These are phyloP conservation scores for Penaeus chinensis DNA, from an alignment of 1,140 invertebrate species.

Conservation along the genomic window DNA sequence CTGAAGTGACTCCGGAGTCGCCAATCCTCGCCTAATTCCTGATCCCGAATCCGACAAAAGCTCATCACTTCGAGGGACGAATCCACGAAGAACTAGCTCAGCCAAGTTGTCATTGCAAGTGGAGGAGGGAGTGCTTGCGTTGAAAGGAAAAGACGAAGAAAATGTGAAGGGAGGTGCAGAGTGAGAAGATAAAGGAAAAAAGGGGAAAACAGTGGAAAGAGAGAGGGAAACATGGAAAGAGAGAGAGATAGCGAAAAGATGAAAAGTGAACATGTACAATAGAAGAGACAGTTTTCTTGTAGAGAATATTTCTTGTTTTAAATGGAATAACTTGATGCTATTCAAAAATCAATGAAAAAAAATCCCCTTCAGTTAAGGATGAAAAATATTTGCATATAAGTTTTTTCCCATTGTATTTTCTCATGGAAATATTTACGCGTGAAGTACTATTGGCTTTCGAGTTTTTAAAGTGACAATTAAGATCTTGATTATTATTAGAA, in stretches of 20 bases:
- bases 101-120: neutral
- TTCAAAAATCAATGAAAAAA: no score
- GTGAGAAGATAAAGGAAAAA: neutral
- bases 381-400: no score
- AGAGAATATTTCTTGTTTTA: neutral
- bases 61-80: neutral
- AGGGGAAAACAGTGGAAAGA: conserved; percentile 8
- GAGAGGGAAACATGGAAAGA: conserved; percentile 9
- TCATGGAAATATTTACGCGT: no score
- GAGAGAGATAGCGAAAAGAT: neutral
- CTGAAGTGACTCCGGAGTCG: conserved; percentile 40
- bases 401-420: no score
- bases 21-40: conserved; percentile 41
- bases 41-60: neutral
- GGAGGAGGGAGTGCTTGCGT: no score
- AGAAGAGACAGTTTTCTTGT: neutral
- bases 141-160: neutral
- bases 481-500: no score
- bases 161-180: neutral
- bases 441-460: no score
- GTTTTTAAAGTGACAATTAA: no score
- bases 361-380: no score
- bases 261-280: neutral
- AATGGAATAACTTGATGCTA: no score
- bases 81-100: neutral